phyloP scores from a whole-genome alignment of 2,797 vertebrate species.

The Eutrigla gurnardus region DNA sequence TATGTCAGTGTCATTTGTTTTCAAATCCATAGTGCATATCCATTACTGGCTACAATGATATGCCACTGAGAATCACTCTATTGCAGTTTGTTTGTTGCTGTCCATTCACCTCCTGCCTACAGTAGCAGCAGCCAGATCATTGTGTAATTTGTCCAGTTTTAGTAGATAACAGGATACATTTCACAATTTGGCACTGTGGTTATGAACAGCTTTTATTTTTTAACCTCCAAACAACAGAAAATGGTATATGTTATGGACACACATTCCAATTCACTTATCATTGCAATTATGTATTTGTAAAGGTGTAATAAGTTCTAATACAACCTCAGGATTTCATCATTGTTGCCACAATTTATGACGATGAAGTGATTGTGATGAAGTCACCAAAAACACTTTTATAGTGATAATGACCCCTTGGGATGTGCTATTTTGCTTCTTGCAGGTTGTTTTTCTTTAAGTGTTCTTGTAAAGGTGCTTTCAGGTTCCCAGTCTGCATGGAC shows the following conservation, averaged over 20 bases:
- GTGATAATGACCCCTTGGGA: too few relatives aligned
- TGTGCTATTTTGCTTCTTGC: not conserved
- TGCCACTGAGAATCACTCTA: not conserved
- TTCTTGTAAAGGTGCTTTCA: conserved; percentile 17
- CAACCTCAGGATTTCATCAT: too few relatives aligned
- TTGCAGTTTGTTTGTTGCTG: not conserved
- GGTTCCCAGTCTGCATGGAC: conserved; percentile 14
- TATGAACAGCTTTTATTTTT: not conserved
- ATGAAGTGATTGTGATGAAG: too few relatives aligned
- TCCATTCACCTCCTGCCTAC: not conserved
- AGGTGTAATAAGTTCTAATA: too few relatives aligned
- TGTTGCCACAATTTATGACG: too few relatives aligned
- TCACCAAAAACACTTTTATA: too few relatives aligned
- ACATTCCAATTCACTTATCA: too few relatives aligned
- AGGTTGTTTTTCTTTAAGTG: conserved; percentile 10
- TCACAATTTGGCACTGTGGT: not conserved
- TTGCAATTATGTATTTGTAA: too few relatives aligned
- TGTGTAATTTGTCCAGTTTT: not conserved
- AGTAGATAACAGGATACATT: not conserved
- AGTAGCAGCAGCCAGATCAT: not conserved
- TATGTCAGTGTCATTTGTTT: not conserved
- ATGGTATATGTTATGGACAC: too few relatives aligned
- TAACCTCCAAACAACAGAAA: too few relatives aligned
- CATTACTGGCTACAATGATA: not conserved
- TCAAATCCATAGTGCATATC: not conserved